Conservation (phyloP, 37 sponge, comb jelly and placozoan species). For the Crambe crambe region DNA sequence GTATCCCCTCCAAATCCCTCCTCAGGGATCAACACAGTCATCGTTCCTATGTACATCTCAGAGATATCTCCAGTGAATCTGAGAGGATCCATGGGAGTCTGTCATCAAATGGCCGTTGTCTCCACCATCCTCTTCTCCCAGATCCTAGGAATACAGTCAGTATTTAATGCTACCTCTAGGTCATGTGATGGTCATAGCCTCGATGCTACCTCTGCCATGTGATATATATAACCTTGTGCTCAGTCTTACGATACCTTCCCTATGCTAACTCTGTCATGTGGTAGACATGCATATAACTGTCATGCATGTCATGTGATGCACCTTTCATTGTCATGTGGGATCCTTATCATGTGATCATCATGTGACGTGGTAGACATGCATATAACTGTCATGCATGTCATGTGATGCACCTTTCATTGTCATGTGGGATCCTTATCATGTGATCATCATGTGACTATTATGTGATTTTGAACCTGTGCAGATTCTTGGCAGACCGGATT, state of each 20-base stretch:
- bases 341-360: too few species aligned
- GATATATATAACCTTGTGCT: too few species aligned
- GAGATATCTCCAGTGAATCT: slow-evolving; percentile 54
- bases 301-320: not conserved
- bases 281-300: too few species aligned
- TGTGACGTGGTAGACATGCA: too few species aligned
- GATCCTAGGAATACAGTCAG: slow-evolving; percentile 52
- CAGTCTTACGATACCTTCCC: too few species aligned
- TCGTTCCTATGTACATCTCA: slow-evolving; percentile 61
- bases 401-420: too few species aligned
- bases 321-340: not conserved
- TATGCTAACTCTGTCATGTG: too few species aligned
- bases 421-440: too few species aligned
- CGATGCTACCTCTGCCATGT: too few species aligned
- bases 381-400: too few species aligned
- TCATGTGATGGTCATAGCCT: not conserved
- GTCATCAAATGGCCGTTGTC: slow-evolving; percentile 59
- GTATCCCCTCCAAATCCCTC: too few species aligned
- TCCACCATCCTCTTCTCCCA: slow-evolving; percentile 56
- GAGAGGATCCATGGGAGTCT: slow-evolving; percentile 58
- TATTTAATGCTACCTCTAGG: too few species aligned
- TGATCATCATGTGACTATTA: not conserved
- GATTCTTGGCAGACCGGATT: slow-evolving; percentile 34
- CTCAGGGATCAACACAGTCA: slow-evolving; percentile 55
- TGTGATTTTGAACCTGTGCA: not conserved